These are phyloP conservation scores for Xylocopa sonorina DNA, from an alignment of 1,140 invertebrate species.

Conservation along the genomic window DNA sequence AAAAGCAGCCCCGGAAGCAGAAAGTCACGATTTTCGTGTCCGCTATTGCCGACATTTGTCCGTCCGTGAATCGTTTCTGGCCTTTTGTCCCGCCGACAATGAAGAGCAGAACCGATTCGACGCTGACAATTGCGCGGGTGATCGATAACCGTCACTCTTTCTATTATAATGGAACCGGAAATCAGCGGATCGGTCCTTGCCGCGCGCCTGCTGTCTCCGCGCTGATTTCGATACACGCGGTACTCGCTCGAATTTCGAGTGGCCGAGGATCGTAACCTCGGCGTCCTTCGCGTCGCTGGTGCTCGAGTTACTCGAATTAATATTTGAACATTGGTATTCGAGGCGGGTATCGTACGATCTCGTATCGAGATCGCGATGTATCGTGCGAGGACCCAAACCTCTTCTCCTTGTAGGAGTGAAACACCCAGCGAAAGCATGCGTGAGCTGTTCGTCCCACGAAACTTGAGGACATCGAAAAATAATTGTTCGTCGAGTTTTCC, in stretches of 20 bases:
- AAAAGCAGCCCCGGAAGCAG: constrained; percentile 60
- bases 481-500: too few species aligned
- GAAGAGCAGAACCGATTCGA: constrained; percentile 60
- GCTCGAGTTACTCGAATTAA: too few species aligned
- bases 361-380: too few species aligned
- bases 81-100: constrained; percentile 63
- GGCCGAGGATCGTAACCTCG: neutral
- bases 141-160: constrained; percentile 60
- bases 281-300: neutral
- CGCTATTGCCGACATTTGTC: constrained; percentile 59
- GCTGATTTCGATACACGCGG: neutral
- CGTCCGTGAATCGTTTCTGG: constrained; percentile 43
- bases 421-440: too few species aligned
- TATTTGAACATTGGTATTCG: too few species aligned
- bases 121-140: constrained; percentile 51
- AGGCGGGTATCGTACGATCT: too few species aligned
- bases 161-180: constrained; percentile 13
- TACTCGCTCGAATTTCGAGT: too few species aligned
- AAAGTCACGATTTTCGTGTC: constrained; percentile 64
- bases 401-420: too few species aligned
- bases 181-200: constrained; percentile 9
- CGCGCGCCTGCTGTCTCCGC: neutral
- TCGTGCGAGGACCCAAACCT: too few species aligned
- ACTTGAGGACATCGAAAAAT: too few species aligned
- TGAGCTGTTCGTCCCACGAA: too few species aligned